phyloP scores from a whole-genome alignment of 2,113 vertebrate species.

The Sisor rabdophorus region DNA sequence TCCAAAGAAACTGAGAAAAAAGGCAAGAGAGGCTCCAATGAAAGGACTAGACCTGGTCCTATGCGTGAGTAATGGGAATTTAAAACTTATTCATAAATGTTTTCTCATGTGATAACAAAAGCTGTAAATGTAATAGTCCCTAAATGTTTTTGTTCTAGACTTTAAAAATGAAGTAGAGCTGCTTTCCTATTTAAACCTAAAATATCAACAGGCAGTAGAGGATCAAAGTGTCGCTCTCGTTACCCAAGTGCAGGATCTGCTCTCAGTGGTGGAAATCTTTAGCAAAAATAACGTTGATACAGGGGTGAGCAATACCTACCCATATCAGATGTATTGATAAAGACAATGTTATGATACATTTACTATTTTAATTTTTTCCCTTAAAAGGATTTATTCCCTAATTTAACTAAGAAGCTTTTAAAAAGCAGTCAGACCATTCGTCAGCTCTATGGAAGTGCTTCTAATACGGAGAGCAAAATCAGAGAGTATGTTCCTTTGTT shows the following conservation, averaged over 20 bases:
- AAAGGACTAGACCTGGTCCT: slow-evolving; percentile 61
- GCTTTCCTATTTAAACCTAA: slow-evolving; percentile 68
- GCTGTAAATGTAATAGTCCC: not conserved
- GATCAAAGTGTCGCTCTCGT: slow-evolving; percentile 59
- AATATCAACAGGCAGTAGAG: slow-evolving; percentile 74
- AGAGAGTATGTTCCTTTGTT: slow-evolving; percentile 73
- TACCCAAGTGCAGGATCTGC: slow-evolving; percentile 65
- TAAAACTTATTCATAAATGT: not conserved
- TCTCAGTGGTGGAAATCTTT: slow-evolving; percentile 73
- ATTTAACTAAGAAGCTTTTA: slow-evolving; percentile 74
- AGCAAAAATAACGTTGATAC: slow-evolving; percentile 63
- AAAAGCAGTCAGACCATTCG: slow-evolving; percentile 80
- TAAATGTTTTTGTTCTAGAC: slow-evolving; percentile 59
- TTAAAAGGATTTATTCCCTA: slow-evolving; percentile 65
- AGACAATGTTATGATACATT: not conserved
- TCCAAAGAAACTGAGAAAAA: slow-evolving; percentile 65
- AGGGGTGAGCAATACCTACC: slow-evolving; percentile 3
- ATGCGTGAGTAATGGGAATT: slow-evolving; percentile 55
- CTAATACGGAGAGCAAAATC: slow-evolving; percentile 76
- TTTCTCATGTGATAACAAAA: not conserved
- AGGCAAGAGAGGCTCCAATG: slow-evolving; percentile 61
- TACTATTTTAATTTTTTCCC: slow-evolving; percentile 12
- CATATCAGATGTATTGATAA: not conserved
- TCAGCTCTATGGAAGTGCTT: slow-evolving; percentile 66
- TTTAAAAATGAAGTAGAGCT: slow-evolving; percentile 80